phyloP scores from a whole-genome alignment of 2,113 vertebrate species.

The Leucopternis melanops region DNA sequence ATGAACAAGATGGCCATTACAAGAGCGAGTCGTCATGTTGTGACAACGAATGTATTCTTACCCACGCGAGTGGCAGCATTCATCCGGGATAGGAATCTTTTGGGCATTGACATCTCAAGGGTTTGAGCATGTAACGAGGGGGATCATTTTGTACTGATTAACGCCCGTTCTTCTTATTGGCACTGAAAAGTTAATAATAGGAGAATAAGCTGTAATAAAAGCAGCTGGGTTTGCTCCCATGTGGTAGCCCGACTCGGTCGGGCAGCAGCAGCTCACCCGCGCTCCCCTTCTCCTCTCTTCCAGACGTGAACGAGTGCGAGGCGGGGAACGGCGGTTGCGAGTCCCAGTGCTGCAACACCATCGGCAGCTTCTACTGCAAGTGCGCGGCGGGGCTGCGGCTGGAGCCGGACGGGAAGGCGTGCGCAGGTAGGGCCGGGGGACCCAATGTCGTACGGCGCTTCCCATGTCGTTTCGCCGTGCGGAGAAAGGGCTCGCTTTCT shows the following conservation, averaged over 20 bases:
- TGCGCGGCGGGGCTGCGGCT: constrained; percentile 69
- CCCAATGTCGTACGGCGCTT: fast-evolving
- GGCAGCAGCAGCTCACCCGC: fast-evolving
- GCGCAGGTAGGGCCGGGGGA: constrained; percentile 65
- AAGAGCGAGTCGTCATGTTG: not conserved
- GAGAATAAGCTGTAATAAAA: not conserved
- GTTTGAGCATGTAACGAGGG: fast-evolving
- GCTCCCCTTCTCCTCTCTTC: not conserved
- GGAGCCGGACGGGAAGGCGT: constrained; percentile 70
- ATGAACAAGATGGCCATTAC: not conserved
- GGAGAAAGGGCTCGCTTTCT: no score
- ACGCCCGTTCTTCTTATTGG: fast-evolving
- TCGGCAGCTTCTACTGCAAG: constrained; percentile 83
- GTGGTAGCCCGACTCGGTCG: fast-evolving
- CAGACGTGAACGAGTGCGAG: constrained; percentile 81
- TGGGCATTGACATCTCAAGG: not conserved
- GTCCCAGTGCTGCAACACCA: constrained; percentile 76
- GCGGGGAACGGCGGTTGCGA: constrained; percentile 74
- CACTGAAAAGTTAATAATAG: not conserved
- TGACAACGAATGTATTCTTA: fast-evolving
- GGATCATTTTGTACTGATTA: fast-evolving
- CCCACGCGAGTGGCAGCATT: fast-evolving
- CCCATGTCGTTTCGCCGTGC: fast-evolving
- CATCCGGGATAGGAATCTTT: not conserved
- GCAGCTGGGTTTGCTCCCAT: fast-evolving